phyloP scores from a whole-genome alignment of 2,797 vertebrate species.

The Artibeus lituratus region DNA sequence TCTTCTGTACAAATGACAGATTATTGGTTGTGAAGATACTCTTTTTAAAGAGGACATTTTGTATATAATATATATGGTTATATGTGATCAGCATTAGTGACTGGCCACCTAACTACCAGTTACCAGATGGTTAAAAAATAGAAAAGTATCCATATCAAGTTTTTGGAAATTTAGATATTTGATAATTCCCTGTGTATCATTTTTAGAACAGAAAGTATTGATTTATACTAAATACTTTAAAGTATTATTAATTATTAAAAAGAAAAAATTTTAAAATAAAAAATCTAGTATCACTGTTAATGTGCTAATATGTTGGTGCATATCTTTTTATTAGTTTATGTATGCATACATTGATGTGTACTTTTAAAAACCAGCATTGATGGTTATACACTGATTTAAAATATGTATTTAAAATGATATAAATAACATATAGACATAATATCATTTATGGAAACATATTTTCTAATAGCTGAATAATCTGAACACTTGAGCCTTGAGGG shows the following conservation, averaged over 20 bases:
- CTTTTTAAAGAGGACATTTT: neutral
- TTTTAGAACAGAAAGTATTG: neutral
- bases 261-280: neutral
- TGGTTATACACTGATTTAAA: neutral
- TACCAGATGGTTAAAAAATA: neutral
- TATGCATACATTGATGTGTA: neutral
- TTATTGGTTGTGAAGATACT: neutral
- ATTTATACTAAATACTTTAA: neutral
- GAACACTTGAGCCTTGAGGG: neutral
- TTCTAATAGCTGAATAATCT: neutral
- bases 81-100: neutral
- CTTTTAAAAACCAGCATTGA: neutral
- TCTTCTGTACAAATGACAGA: neutral
- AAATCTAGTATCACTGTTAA: neutral
- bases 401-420: neutral
- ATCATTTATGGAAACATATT: neutral
- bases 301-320: neutral
- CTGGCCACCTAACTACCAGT: neutral
- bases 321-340: neutral
- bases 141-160: neutral
- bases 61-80: neutral
- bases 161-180: neutral
- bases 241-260: neutral
- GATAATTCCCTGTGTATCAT: neutral
- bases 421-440: neutral